These are phyloP conservation scores for Hydriomena furcata DNA, from an alignment of 2,888 invertebrate species.

Conservation along the genomic window DNA sequence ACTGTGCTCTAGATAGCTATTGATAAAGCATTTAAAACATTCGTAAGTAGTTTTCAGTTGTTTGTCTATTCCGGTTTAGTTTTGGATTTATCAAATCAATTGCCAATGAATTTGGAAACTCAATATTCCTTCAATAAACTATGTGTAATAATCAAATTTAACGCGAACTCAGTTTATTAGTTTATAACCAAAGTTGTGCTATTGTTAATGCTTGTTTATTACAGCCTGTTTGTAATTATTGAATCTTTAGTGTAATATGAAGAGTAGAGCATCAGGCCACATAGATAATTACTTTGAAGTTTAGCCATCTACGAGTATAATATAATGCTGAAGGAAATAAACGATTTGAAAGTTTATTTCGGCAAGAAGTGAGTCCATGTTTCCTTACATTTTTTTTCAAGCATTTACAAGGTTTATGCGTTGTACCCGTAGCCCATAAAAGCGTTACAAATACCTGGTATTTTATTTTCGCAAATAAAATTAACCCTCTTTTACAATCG, in stretches of 20 bases:
- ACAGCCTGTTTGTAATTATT: conserved; percentile 26
- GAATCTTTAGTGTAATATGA: conserved; percentile 30
- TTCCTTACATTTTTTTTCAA: conserved; percentile 14
- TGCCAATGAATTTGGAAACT: conserved; percentile 1
- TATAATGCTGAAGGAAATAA: no score
- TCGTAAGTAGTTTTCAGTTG: background rate
- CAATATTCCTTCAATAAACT: conserved; percentile 20
- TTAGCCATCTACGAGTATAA: no score
- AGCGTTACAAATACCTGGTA: conserved; percentile 18
- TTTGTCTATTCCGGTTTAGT: background rate
- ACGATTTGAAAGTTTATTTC: no score
- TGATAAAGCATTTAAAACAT: no score
- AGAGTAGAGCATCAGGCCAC: no score
- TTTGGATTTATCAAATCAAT: background rate
- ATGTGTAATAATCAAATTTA: conserved; percentile 32
- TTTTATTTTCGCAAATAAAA: conserved; percentile 30
- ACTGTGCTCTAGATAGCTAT: no score
- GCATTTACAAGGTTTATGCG: conserved; percentile 11
- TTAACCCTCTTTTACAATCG: conserved; percentile 34
- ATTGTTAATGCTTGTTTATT: conserved; percentile 28
- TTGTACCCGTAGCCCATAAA: conserved; percentile 14
- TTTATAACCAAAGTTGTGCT: conserved; percentile 34
- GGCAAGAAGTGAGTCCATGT: background rate
- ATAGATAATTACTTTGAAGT: no score
- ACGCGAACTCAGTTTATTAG: conserved; percentile 31